These are phyloP conservation scores for Lasaia peninsularis DNA, from an alignment of 1,140 invertebrate genomes.

Conservation along the genomic window DNA sequence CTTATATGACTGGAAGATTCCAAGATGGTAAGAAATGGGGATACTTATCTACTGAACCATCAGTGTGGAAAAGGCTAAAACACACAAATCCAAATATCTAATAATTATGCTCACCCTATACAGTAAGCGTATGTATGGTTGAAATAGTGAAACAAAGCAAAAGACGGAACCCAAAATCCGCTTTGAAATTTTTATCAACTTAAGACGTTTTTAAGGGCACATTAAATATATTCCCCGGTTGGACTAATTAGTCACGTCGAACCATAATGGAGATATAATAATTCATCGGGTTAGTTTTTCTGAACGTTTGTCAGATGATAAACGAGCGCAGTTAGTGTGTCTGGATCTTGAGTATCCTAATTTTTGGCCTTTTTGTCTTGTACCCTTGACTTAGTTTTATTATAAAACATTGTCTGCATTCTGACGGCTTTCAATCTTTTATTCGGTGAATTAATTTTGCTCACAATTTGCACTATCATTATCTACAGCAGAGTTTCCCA, in stretches of 20 bases:
- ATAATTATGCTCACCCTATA: no score
- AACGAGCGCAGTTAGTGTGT: constrained; percentile 19
- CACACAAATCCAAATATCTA: no score
- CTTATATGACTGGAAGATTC: no score
- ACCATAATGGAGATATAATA: constrained; percentile 49
- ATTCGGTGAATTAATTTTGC: constrained; percentile 4
- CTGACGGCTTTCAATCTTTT: constrained; percentile 10
- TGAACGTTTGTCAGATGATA: constrained; percentile 30
- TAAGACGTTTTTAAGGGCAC: background rate
- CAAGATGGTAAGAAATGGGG: no score
- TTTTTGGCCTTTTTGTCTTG: background rate
- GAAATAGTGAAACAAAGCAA: no score
- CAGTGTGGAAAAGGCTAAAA: no score
- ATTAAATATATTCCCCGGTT: constrained; percentile 35
- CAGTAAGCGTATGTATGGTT: no score
- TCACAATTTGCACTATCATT: background rate
- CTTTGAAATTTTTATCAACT: background rate
- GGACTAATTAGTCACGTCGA: constrained; percentile 59
- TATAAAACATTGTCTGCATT: constrained; percentile 8
- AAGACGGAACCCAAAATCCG: background rate
- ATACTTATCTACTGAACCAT: no score
- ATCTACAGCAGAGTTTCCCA: background rate
- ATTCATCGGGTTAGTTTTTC: constrained; percentile 30
- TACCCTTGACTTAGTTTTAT: constrained; percentile 9
- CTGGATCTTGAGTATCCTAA: background rate